Percentiles rank a stretch among this genome's conserved stretches.
phyloP scores from a whole-genome alignment of 1,140 invertebrate genomes.

The Acyrthosiphon pisum region DNA sequence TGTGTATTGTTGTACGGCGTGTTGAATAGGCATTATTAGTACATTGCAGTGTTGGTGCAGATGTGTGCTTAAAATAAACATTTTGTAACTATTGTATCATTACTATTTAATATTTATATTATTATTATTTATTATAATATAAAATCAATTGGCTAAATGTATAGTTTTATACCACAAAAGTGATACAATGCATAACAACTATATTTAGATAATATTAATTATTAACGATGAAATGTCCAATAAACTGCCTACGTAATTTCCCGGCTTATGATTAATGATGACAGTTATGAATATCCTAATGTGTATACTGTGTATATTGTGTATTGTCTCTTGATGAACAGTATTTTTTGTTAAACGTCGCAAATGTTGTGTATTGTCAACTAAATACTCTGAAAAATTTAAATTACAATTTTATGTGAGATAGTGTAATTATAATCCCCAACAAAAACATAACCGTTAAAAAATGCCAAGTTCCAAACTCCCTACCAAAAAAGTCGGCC shows the following conservation, averaged over 20 bases:
- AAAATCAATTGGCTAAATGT: not conserved
- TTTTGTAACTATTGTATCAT: not conserved
- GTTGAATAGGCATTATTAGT: conserved; percentile 22
- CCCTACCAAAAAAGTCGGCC: too few relatives aligned
- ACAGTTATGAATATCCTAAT: not conserved
- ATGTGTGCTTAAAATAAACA: not conserved
- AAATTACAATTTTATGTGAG: too few relatives aligned
- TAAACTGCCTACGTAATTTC: not conserved
- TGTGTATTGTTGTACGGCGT: not conserved
- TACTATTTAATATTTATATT: not conserved
- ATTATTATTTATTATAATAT: not conserved
- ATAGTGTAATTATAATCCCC: too few relatives aligned
- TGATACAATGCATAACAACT: not conserved
- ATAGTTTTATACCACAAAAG: not conserved
- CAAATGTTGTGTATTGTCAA: not conserved
- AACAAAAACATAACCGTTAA: too few relatives aligned
- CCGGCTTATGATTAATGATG: conserved; percentile 35
- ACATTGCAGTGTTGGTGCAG: not conserved
- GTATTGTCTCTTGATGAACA: not conserved
- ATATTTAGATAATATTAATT: conserved; percentile 26
- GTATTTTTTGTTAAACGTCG: not conserved
- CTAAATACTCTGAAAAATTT: not conserved
- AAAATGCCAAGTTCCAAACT: too few relatives aligned
- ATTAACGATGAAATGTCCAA: not conserved
- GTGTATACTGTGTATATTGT: not conserved